phyloP scores from a whole-genome alignment of 2,888 invertebrate species.

The Acleris cristana region DNA sequence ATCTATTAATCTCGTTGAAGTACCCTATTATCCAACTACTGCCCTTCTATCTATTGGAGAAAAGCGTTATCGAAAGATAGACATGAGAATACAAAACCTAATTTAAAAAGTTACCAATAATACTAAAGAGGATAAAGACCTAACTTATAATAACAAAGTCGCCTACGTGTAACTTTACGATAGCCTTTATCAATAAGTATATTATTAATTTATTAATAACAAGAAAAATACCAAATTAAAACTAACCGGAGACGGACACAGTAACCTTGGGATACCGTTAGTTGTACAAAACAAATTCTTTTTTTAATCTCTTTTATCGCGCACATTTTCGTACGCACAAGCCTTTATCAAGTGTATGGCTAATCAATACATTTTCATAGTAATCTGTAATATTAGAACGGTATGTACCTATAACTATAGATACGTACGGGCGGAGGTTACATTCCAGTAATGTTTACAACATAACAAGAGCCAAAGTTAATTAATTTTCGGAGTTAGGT shows the following conservation, averaged over 20 bases:
- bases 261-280: no score
- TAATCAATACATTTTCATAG: slow-evolving; percentile 18
- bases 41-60: slow-evolving; percentile 11
- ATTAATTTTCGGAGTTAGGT: no score
- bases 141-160: no score
- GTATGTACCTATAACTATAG: background rate
- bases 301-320: background rate
- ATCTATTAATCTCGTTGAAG: slow-evolving; percentile 5
- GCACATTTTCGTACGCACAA: background rate
- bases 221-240: no score
- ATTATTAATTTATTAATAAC: no score
- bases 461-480: no score
- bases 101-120: background rate
- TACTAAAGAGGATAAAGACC: background rate
- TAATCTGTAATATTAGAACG: slow-evolving; percentile 7
- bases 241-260: no score
- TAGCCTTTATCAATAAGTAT: no score
- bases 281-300: no score
- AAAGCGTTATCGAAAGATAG: background rate
- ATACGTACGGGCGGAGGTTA: no score
- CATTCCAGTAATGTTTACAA: no score
- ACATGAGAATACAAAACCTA: background rate
- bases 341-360: slow-evolving; percentile 4
- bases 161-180: no score
- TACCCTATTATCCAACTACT: background rate